phyloP scores from a whole-genome alignment of 2,113 vertebrate species.

The Tachysurus fulvidraco region DNA sequence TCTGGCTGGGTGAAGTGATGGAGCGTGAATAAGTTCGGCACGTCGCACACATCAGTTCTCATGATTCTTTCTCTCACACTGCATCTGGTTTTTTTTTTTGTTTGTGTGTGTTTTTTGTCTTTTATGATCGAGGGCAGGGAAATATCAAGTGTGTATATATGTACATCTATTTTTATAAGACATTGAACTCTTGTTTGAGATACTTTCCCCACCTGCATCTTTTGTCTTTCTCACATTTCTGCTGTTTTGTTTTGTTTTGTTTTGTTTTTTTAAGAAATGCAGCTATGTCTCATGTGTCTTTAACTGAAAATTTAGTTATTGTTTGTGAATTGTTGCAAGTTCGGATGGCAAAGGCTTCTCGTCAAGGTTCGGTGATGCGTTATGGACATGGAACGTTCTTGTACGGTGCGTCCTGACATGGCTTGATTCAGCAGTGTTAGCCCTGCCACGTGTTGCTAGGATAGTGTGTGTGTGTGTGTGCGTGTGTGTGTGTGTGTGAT shows the following conservation, averaged over 20 bases:
- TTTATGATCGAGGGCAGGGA: slow-evolving; percentile 48
- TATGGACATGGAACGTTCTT: slow-evolving; percentile 32
- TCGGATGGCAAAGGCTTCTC: not conserved
- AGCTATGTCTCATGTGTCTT: not conserved
- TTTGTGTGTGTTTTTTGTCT: not conserved
- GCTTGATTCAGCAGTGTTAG: slow-evolving; percentile 61
- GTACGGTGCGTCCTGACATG: slow-evolving; percentile 35
- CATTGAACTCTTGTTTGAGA: slow-evolving; percentile 61
- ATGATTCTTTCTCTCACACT: not conserved
- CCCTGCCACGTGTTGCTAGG: slow-evolving; percentile 53
- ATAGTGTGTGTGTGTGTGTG: slow-evolving; percentile 37
- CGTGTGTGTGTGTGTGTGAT: not conserved
- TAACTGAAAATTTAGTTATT: not conserved
- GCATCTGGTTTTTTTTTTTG: not conserved
- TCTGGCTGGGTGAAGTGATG: not conserved
- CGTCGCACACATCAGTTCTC: not conserved
- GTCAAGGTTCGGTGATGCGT: slow-evolving; percentile 25
- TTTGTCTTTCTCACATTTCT: slow-evolving; percentile 49
- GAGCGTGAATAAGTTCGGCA: not conserved
- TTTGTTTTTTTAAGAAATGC: not conserved
- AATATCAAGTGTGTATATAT: slow-evolving; percentile 19
- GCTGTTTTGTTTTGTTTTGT: slow-evolving; percentile 21
- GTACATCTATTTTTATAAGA: slow-evolving; percentile 66
- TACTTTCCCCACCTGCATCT: slow-evolving; percentile 41
- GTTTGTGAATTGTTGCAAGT: not conserved